Evolutionary conservation across 2,113 vertebrate species (phyloP).

Genomic region (Rhineura floridana): DNA sequence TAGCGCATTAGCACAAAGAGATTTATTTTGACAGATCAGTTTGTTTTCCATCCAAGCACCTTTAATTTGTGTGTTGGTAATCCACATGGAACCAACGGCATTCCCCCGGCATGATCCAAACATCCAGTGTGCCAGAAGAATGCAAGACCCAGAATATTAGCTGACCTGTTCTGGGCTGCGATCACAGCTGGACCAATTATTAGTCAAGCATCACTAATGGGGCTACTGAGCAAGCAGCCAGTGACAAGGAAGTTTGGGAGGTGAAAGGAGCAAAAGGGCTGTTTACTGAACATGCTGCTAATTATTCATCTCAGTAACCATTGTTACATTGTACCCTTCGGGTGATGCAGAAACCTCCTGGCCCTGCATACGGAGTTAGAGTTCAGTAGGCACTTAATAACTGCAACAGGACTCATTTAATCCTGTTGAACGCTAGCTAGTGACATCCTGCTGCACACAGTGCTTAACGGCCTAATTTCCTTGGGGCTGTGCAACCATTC

Average conservation of each 20-base stretch:
- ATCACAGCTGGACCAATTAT: slow-evolving; percentile 16
- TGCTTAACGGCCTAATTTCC: not conserved
- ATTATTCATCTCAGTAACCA: slow-evolving; percentile 58
- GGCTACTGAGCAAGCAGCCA: slow-evolving; percentile 31
- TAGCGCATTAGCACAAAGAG: slow-evolving; percentile 39
- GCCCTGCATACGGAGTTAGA: slow-evolving; percentile 41
- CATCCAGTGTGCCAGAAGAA: slow-evolving; percentile 13
- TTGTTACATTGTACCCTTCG: slow-evolving; percentile 31
- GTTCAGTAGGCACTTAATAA: slow-evolving; percentile 68
- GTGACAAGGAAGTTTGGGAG: slow-evolving; percentile 37
- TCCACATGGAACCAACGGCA: not conserved
- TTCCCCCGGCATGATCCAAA: slow-evolving; percentile 40
- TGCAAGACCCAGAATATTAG: slow-evolving; percentile 9
- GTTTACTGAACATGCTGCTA: slow-evolving; percentile 54
- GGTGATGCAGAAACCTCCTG: slow-evolving; percentile 33
- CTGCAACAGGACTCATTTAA: slow-evolving; percentile 46
- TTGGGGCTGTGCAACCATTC: not conserved
- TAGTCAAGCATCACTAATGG: slow-evolving; percentile 42
- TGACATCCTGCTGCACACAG: not conserved
- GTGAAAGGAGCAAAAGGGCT: slow-evolving; percentile 21
- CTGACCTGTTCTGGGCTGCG: slow-evolving; percentile 17
- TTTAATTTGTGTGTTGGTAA: slow-evolving; percentile 41
- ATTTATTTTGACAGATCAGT: slow-evolving; percentile 14
- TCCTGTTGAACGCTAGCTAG: slow-evolving; percentile 36
- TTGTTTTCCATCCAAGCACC: slow-evolving; percentile 56